Evolutionary conservation across 1,140 invertebrate genomes (phyloP).

Genomic region (Eueides isabella): DNA sequence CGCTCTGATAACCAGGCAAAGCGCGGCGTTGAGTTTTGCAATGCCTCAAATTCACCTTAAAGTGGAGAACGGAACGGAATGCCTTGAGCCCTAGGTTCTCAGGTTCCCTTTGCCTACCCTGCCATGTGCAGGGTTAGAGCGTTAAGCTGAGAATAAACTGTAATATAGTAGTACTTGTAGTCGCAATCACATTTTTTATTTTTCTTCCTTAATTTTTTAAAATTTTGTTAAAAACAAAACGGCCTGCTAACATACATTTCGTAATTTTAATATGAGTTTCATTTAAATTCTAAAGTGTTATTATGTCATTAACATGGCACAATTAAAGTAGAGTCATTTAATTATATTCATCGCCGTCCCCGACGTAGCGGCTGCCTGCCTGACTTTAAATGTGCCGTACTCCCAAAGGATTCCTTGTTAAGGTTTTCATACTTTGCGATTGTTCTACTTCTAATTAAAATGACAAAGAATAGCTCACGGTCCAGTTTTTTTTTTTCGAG

Average conservation of each 20-base stretch:
- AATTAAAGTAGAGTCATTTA: not conserved
- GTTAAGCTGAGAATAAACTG: too few relatives aligned
- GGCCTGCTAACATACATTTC: constrained; percentile 2
- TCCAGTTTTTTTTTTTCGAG: not conserved
- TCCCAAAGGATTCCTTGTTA: not conserved
- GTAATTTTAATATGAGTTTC: not conserved
- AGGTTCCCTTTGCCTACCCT: too few relatives aligned
- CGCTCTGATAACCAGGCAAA: too few relatives aligned
- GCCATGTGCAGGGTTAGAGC: too few relatives aligned
- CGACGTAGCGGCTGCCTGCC: not conserved
- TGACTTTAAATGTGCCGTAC: not conserved
- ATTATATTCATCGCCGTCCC: not conserved
- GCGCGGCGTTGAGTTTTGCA: too few relatives aligned
- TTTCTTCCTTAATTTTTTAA: not conserved
- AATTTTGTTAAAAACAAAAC: not conserved
- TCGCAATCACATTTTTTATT: too few relatives aligned
- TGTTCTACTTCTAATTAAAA: constrained; percentile 2
- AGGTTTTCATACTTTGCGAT: not conserved
- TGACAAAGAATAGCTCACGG: not conserved
- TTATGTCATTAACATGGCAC: constrained; percentile 8
- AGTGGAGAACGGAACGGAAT: too few relatives aligned
- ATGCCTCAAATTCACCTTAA: too few relatives aligned
- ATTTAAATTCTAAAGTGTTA: constrained; percentile 4
- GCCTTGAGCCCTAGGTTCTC: too few relatives aligned
- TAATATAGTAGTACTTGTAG: too few relatives aligned